Percentiles rank a stretch among this genome's conserved stretches.
Conservation (phyloP, 2,888 invertebrate genomes). For the Tiphia femorata region DNA sequence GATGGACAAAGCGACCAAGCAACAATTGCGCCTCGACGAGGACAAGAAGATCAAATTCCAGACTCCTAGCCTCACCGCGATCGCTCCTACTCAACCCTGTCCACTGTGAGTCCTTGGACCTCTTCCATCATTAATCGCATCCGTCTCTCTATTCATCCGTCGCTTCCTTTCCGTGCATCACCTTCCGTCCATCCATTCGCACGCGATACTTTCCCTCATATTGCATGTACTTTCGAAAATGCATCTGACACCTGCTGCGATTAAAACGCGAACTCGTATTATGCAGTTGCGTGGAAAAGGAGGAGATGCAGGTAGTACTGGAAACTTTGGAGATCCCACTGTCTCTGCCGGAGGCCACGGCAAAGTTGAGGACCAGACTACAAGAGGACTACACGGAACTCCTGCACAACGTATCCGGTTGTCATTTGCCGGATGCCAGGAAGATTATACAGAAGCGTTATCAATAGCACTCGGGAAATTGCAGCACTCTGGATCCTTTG, state of each 20-base stretch:
- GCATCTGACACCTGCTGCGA: background rate
- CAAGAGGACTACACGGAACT: constrained; percentile 64
- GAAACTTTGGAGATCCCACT: constrained; percentile 67
- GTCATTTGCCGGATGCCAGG: constrained; percentile 71
- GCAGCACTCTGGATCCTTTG: too few species aligned
- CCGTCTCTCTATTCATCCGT: too few species aligned
- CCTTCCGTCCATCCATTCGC: background rate
- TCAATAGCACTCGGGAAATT: constrained; percentile 53
- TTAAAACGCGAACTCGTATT: too few species aligned
- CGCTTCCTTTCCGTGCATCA: too few species aligned
- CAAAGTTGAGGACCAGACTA: constrained; percentile 60
- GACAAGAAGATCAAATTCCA: constrained; percentile 59
- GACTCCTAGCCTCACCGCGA: constrained; percentile 60
- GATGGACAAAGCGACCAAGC: constrained; percentile 60
- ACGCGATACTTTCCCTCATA: background rate
- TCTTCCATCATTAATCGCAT: too few species aligned
- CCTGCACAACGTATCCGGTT: constrained; percentile 71
- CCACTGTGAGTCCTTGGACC: constrained; percentile 67
- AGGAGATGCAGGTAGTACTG: constrained; percentile 69
- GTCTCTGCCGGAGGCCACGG: constrained; percentile 61
- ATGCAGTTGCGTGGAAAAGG: constrained; percentile 71
- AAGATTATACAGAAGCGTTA: constrained; percentile 71
- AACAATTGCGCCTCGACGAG: constrained; percentile 58
- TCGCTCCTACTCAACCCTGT: constrained; percentile 71
- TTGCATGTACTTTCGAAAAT: background rate